These are phyloP conservation scores for Drosophila arawakana DNA, from an alignment of 1,140 invertebrate genomes.

Conservation along the genomic window DNA sequence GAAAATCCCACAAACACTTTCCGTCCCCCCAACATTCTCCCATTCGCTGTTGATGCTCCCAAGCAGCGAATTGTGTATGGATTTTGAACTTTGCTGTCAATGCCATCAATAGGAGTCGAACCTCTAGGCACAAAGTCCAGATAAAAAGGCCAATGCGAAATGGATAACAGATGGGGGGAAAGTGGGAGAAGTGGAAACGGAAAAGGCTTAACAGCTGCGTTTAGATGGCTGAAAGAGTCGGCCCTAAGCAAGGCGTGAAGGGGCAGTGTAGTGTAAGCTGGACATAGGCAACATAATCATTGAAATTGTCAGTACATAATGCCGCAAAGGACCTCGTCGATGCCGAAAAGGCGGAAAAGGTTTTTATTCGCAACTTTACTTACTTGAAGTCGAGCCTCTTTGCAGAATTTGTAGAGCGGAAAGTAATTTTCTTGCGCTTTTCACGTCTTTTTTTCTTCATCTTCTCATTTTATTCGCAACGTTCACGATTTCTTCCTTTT, in stretches of 20 bases:
- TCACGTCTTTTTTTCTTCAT: slow-evolving; percentile 43
- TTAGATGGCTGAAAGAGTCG: slow-evolving; percentile 49
- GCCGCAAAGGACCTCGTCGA: slow-evolving; percentile 76
- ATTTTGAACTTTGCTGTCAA: slow-evolving; percentile 56
- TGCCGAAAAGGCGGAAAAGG: slow-evolving; percentile 71
- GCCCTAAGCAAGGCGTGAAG: neutral
- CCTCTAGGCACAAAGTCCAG: slow-evolving; percentile 67
- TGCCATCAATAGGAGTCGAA: slow-evolving; percentile 70
- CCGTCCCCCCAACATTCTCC: slow-evolving; percentile 40
- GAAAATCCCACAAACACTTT: slow-evolving; percentile 67
- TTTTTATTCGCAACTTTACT: slow-evolving; percentile 80
- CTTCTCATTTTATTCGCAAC: slow-evolving; percentile 63
- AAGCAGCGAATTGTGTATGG: slow-evolving; percentile 37
- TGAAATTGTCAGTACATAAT: slow-evolving; percentile 83
- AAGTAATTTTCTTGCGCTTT: slow-evolving; percentile 79
- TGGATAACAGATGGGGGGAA: slow-evolving; percentile 27
- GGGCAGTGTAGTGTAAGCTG: slow-evolving; percentile 34
- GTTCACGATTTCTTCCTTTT: slow-evolving; percentile 48
- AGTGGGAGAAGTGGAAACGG: too few species aligned
- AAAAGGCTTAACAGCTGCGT: slow-evolving; percentile 80
- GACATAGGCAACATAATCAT: slow-evolving; percentile 79
- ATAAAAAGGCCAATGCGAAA: slow-evolving; percentile 70
- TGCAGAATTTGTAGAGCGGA: slow-evolving; percentile 75
- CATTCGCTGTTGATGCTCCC: slow-evolving; percentile 35
- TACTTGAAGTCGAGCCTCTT: slow-evolving; percentile 51